These are phyloP conservation scores for Adrianichthys oophorus DNA, from an alignment of 2,797 vertebrate genomes.

Conservation along the genomic window DNA sequence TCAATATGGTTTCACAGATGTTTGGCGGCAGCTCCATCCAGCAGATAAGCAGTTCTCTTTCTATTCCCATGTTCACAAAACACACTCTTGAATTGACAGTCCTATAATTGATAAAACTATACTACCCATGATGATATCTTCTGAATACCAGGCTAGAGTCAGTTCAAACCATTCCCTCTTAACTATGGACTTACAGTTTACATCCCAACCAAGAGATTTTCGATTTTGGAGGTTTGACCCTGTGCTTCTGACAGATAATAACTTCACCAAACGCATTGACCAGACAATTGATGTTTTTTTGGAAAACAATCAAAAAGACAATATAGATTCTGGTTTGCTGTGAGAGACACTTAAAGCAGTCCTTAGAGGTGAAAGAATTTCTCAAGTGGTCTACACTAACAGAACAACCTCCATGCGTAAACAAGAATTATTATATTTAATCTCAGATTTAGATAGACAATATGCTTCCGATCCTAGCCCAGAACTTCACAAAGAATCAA, in stretches of 20 bases:
- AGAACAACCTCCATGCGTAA: background rate
- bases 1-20: too few species aligned
- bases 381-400: background rate
- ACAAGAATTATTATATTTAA: background rate
- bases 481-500: background rate
- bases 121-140: too few species aligned
- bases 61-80: background rate
- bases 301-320: too few species aligned
- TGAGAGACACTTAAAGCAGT: background rate
- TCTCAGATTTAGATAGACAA: background rate
- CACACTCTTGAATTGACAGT: background rate
- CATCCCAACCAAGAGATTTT: too few species aligned
- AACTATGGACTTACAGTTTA: too few species aligned
- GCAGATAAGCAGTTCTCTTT: too few species aligned
- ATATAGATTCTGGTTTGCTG: background rate
- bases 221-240: too few species aligned
- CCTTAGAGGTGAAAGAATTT: background rate
- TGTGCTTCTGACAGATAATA: too few species aligned
- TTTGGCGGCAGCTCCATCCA: too few species aligned
- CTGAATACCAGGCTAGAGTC: too few species aligned
- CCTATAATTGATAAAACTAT: background rate
- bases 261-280: too few species aligned
- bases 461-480: background rate
- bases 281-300: background rate
- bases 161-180: too few species aligned